A percentile compares a stretch with the other conserved stretches of the same genome.
Evolutionary conservation across 64 coral and sea anemone species (phyloP).

Genomic region (Cladopsammia gracilis): DNA sequence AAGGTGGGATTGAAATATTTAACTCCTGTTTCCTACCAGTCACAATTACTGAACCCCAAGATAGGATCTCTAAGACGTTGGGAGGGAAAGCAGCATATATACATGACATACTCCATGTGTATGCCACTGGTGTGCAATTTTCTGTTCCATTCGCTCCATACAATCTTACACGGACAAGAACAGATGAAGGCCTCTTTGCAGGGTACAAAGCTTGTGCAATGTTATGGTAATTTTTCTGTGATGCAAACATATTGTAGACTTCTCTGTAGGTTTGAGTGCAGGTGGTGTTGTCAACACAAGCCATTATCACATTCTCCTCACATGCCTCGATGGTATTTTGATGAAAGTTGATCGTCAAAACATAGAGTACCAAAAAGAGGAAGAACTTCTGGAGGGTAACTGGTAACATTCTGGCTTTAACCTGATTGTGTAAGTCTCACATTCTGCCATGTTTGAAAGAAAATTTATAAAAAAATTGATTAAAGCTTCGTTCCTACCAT

Average conservation of each 20-base stretch:
- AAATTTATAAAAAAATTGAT: too few relatives aligned
- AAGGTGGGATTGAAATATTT: slow-evolving; percentile 4
- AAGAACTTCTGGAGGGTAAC: too few relatives aligned
- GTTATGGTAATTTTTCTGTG: background rate
- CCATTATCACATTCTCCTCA: background rate
- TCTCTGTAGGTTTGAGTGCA: background rate
- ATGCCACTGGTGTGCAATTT: background rate
- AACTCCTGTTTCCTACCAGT: background rate
- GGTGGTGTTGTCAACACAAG: background rate
- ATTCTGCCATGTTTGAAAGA: too few relatives aligned
- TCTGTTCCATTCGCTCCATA: background rate
- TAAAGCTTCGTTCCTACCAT: too few relatives aligned
- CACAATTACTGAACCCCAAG: slow-evolving; percentile 21
- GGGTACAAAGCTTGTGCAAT: slow-evolving; percentile 11
- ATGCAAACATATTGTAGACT: background rate
- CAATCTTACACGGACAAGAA: slow-evolving; percentile 8
- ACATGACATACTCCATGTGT: slow-evolving; percentile 24
- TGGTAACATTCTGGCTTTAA: too few relatives aligned
- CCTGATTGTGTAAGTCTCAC: too few relatives aligned
- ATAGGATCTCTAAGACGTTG: background rate
- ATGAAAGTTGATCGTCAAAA: background rate
- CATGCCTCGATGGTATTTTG: background rate
- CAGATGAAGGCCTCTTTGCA: background rate
- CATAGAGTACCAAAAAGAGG: too few relatives aligned
- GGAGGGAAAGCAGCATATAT: background rate